Percentiles rank a stretch among this genome's conserved stretches.
Conservation (phyloP, 2,888 invertebrate genomes). For the Pelosia muscerda region DNA sequence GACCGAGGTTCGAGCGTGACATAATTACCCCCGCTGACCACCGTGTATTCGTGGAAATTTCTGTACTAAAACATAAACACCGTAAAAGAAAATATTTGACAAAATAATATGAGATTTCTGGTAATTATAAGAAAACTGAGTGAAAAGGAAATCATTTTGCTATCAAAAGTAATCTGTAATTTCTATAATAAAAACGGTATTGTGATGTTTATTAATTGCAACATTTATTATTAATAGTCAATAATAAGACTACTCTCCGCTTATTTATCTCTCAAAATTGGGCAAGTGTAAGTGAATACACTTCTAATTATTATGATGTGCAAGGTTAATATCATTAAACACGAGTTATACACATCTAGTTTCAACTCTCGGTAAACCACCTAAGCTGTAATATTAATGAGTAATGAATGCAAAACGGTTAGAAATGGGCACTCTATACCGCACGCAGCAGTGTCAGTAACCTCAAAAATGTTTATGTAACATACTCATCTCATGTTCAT, state of each 20-base stretch:
- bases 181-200: not conserved
- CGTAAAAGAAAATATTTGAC: no score
- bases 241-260: not conserved
- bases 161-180: no score
- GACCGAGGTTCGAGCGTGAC: no score
- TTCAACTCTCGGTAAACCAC: conserved; percentile 34
- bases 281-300: conserved; percentile 39
- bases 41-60: no score
- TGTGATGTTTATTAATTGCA: not conserved
- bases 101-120: no score
- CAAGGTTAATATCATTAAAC: conserved; percentile 48
- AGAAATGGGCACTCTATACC: conserved; percentile 38
- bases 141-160: no score
- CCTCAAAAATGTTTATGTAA: conserved; percentile 70
- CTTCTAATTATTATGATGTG: conserved; percentile 20
- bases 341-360: conserved; percentile 28
- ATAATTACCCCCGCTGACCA: no score
- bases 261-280: conserved; percentile 38
- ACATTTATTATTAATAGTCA: not conserved
- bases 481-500: conserved; percentile 57
- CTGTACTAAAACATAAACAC: no score
- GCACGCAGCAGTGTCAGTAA: conserved; percentile 64
- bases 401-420: conserved; percentile 43
- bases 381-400: conserved; percentile 32
- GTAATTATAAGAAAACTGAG: no score